A percentile compares a stretch with the other conserved stretches of the same genome.
These are phyloP conservation scores for Trididemnum nubilum DNA, from an alignment of 23 tunicate genomes.

Conservation along the genomic window DNA sequence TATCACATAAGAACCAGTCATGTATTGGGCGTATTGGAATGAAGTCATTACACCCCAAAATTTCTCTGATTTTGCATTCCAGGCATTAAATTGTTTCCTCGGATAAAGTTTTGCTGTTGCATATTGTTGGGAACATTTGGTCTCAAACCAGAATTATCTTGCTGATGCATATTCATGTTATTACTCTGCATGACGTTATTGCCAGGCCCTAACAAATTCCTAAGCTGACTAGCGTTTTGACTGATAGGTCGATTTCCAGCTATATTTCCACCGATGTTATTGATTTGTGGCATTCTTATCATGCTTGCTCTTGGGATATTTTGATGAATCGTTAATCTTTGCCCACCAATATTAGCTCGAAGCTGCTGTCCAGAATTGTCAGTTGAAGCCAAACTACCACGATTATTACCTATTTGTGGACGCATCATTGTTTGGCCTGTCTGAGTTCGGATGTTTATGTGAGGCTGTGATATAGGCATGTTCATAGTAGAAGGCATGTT, in stretches of 20 bases:
- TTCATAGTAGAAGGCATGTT: background rate
- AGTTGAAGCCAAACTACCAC: background rate
- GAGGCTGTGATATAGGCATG: background rate
- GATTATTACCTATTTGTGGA: background rate
- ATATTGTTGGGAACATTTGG: conserved; percentile 26
- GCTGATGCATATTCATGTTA: conserved; percentile 8
- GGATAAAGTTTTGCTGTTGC: conserved; percentile 46
- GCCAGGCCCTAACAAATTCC: conserved; percentile 9
- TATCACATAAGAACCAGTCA: too few relatives aligned
- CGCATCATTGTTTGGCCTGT: conserved; percentile 9
- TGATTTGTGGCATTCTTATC: conserved; percentile 13
- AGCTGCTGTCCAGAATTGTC: conserved; percentile 9
- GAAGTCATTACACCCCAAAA: too few relatives aligned
- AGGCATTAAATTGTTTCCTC: conserved; percentile 32
- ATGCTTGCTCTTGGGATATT: background rate
- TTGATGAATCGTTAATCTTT: background rate
- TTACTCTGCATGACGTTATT: conserved; percentile 8
- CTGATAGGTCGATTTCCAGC: conserved; percentile 9
- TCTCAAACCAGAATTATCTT: conserved; percentile 32
- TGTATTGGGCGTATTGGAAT: too few relatives aligned
- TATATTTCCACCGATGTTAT: conserved; percentile 16
- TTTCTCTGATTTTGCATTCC: conserved; percentile 50
- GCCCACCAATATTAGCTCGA: conserved; percentile 10
- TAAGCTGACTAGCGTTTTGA: conserved; percentile 22
- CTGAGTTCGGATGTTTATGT: conserved; percentile 2